Conservation (phyloP, 2,888 invertebrate species). For the Lasius platythorax region DNA sequence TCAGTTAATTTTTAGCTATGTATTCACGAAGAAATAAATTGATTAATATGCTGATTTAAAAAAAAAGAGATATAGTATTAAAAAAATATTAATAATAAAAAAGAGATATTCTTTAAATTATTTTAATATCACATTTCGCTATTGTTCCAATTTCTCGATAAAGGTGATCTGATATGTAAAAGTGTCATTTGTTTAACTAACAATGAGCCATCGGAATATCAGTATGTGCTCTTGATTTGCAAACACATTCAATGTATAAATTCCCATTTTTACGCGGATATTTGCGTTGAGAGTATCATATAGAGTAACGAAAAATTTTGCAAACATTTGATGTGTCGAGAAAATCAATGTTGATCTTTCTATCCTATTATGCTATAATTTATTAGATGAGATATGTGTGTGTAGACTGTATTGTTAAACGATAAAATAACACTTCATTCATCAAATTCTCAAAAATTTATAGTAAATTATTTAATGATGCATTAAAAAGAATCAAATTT, state of each 20-base stretch:
- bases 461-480: not conserved
- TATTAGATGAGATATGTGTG: too few species aligned
- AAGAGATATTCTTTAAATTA: not conserved
- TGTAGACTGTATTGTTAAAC: not conserved
- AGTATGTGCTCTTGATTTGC: not conserved
- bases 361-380: not conserved
- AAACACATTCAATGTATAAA: constrained; percentile 2
- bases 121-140: not conserved
- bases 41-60: not conserved
- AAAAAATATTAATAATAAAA: too few species aligned
- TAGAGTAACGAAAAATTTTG: not conserved
- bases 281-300: not conserved
- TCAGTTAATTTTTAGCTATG: not conserved
- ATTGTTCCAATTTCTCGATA: not conserved
- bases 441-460: not conserved
- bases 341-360: not conserved
- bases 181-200: not conserved
- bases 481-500: not conserved
- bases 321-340: not conserved
- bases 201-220: not conserved
- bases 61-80: not conserved
- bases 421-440: not conserved
- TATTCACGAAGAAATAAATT: not conserved
- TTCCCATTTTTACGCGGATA: not conserved
- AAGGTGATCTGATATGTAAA: not conserved